Evolutionary conservation across 53 echinoderm and acorn worm species (phyloP), one percentile per base, ranked within the genome.

Genomic region (Echinarachnius parma): DNA sequence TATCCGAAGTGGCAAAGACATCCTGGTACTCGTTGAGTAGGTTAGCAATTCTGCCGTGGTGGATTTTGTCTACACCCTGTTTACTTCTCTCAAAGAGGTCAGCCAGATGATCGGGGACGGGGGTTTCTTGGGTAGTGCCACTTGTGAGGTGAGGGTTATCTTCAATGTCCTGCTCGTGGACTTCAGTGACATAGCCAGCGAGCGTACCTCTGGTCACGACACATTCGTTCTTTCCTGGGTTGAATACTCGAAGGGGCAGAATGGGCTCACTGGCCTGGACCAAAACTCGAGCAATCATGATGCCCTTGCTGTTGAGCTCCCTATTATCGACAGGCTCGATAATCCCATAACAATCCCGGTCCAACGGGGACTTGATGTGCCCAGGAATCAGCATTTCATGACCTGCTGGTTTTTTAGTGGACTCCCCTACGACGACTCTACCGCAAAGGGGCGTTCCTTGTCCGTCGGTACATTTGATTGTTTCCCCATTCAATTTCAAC

Each of bases 241-340:
- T 84, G 26, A 29, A 84, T 5, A 84, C 45, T 57, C 74, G 26
- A 11, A 62, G 53, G 3, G 76, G 76, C 4, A 81, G 34, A 28
- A 42, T 65, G 45, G 16, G 22, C 25, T 48, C 30, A n/a, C 19
- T 32, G 1, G 37, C 42, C 4, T 21, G 9, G 13, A 60, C 77
- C 32, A 84, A 39, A 11, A 62, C 65, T 18, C 84, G 32, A 9
- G 84, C 84, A 25, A 84, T 31, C 5, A 83, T 20, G 4, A 83
- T 36, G 0, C 83, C 77, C 5, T 48, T 62, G 2, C 60, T 49
- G 5, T 18, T 34, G 28, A 81, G 9, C 31, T 81, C 59, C 0
- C 61, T 53, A 31, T n/a, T 59, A 3, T 59, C 30, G 4, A 15
- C 9, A 3, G 60, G 60, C 63, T 37, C 78, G 3, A 37, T 50